Evolutionary conservation across 2,797 vertebrate species (phyloP), one percentile per base, ranked within the genome.

Genomic region (Pseudochirops cupreus): DNA sequence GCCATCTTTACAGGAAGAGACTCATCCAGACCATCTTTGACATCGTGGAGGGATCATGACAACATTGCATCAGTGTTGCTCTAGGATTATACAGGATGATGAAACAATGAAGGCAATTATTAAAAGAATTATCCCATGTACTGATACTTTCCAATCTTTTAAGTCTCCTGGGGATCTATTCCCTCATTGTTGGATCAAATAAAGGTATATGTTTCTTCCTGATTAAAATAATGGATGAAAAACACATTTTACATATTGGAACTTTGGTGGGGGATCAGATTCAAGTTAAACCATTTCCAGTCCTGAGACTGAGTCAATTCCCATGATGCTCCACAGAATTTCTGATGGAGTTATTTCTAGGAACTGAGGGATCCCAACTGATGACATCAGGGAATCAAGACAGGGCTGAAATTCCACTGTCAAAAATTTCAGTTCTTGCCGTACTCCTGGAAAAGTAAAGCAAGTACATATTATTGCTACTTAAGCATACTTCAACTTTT

Each of bases 201-300:
- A 55, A 92, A 90, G 54, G 94, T 96, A 94, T 97, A 94, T 96
- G 96, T 96, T 96, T 90, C 94, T 96, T 93, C 57, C 56, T 96
- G 96, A 96, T 91, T 97, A 96, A 92, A 56, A 93, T 94, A 58
- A 94, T 89, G 92, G 93, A 54, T 62, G 50, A 97, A 95, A 96
- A 94, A 74, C 93, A 94, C 39, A 53, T 91, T 97, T 96, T 26
- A 87, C 10, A 26, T 26, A 46, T 90, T 91, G 74, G 92, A 97
- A 53, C 46, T 91, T 96, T 87, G 90, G 7, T 29, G 94, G 87
- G 33, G 59, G 91, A 95, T 94, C 56, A 56, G 94, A 91, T 92
- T 92, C 55, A 28, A 62, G 50, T 31, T 18, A 50, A 33, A 91
- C 87, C 90, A 26, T 97, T 94, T 95, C 91, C 24, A 54, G 3